Conservation (phyloP, 2,113 vertebrate genomes). For the Sebastes fasciatus region DNA sequence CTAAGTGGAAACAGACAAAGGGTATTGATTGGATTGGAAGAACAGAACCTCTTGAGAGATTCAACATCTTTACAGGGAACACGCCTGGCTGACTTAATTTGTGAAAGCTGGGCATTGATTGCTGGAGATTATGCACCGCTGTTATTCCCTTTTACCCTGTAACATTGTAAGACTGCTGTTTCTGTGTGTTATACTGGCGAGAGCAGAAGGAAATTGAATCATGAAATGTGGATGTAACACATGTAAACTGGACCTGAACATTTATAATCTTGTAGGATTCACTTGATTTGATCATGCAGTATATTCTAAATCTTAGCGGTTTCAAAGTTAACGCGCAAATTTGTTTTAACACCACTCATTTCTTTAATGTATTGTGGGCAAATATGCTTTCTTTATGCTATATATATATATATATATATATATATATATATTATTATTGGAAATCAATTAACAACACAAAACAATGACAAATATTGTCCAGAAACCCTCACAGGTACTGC, state of each 20-base stretch:
- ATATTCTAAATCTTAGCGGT: too few species aligned
- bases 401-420: too few species aligned
- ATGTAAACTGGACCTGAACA: not conserved
- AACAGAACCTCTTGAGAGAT: slow-evolving; percentile 42
- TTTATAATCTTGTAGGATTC: not conserved
- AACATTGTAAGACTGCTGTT: not conserved
- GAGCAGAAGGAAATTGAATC: not conserved
- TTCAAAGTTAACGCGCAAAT: too few species aligned
- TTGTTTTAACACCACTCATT: too few species aligned
- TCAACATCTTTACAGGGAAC: slow-evolving; percentile 44
- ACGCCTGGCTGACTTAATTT: slow-evolving; percentile 43
- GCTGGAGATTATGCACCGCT: slow-evolving; percentile 11
- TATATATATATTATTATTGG: too few species aligned
- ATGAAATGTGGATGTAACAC: not conserved
- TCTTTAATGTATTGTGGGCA: too few species aligned
- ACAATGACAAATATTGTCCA: too few species aligned
- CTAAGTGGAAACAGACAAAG: slow-evolving; percentile 60
- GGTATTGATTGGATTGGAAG: slow-evolving; percentile 51
- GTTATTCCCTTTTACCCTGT: slow-evolving; percentile 11
- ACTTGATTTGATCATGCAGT: not conserved
- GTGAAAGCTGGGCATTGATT: slow-evolving; percentile 38
- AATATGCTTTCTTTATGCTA: too few species aligned
- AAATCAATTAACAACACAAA: too few species aligned
- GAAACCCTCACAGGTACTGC: too few species aligned
- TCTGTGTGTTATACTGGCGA: not conserved